Evolutionary conservation across 2,113 vertebrate genomes (phyloP).

Genomic region (Acanthochromis polyacanthus): DNA sequence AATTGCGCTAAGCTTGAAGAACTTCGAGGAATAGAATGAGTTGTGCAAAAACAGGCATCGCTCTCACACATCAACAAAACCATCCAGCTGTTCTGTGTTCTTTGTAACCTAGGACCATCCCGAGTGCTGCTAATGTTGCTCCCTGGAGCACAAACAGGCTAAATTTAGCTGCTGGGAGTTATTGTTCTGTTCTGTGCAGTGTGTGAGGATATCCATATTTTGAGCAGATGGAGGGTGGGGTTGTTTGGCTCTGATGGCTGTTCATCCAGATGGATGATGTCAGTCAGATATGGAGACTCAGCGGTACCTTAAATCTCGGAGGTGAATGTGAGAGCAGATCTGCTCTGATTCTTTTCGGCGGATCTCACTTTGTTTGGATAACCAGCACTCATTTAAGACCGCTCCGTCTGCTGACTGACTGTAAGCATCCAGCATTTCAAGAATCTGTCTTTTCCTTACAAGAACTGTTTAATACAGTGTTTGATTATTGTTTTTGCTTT

Average conservation of each 20-base stretch:
- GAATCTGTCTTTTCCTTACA: slow-evolving; percentile 31
- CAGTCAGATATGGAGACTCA: slow-evolving; percentile 64
- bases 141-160: slow-evolving; percentile 38
- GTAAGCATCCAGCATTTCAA: slow-evolving; percentile 40
- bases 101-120: background rate
- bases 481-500: slow-evolving; percentile 1
- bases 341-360: slow-evolving; percentile 23
- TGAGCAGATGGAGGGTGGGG: slow-evolving; percentile 72
- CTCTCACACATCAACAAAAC: slow-evolving; percentile 10
- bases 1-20: background rate
- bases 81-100: slow-evolving; percentile 14
- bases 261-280: slow-evolving; percentile 74
- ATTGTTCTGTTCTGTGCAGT: slow-evolving; percentile 43
- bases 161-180: slow-evolving; percentile 53
- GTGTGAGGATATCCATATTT: slow-evolving; percentile 64
- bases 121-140: slow-evolving; percentile 33
- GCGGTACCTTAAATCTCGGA: slow-evolving; percentile 58
- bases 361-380: slow-evolving; percentile 60
- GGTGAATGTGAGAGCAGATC: slow-evolving; percentile 53
- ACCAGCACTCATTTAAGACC: slow-evolving; percentile 55
- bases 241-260: slow-evolving; percentile 65
- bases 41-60: background rate
- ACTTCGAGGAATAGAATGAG: background rate
- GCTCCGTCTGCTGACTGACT: slow-evolving; percentile 61
- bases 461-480: background rate